A percentile compares a stretch with the other conserved stretches of the same genome.
These are phyloP conservation scores for Belonocnema kinseyi DNA, from an alignment of 1,140 invertebrate species.

Conservation along the genomic window DNA sequence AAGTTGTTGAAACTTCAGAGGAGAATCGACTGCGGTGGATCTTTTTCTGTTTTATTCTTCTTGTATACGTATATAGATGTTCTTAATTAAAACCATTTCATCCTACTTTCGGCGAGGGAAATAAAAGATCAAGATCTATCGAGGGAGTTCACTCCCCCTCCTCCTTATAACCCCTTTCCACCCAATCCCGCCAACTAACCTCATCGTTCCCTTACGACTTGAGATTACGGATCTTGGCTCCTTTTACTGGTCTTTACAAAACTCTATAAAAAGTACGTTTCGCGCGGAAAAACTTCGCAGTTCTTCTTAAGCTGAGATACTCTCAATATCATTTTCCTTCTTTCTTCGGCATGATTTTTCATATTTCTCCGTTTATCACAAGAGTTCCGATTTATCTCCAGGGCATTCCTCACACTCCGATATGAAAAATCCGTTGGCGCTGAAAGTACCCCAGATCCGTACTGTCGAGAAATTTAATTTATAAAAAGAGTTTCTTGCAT, in stretches of 20 bases:
- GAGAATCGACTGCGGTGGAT: too few species aligned
- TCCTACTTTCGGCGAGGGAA: slow-evolving; percentile 46
- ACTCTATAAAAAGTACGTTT: slow-evolving; percentile 43
- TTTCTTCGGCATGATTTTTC: slow-evolving; percentile 39
- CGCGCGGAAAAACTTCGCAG: slow-evolving; percentile 33
- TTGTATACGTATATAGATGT: slow-evolving; percentile 42
- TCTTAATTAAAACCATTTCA: slow-evolving; percentile 65
- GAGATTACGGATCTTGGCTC: slow-evolving; percentile 53
- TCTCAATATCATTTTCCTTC: slow-evolving; percentile 34
- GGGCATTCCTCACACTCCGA: too few species aligned
- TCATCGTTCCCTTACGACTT: slow-evolving; percentile 49
- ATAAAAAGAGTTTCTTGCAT: too few species aligned
- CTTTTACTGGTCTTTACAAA: slow-evolving; percentile 52
- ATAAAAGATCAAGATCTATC: slow-evolving; percentile 47
- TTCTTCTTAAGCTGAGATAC: too few species aligned
- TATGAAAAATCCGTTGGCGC: too few species aligned
- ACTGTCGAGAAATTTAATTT: too few species aligned
- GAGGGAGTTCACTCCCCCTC: slow-evolving; percentile 35
- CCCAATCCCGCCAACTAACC: slow-evolving; percentile 42
- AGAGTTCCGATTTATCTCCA: too few species aligned
- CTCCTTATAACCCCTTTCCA: too few species aligned
- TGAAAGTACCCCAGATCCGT: too few species aligned
- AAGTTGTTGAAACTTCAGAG: too few species aligned
- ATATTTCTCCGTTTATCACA: slow-evolving; percentile 46
- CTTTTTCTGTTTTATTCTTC: too few species aligned